Percentiles rank a stretch among this genome's conserved stretches.
Evolutionary conservation across 2,888 invertebrate species (phyloP).

Genomic region (Aporophyla nigra): DNA sequence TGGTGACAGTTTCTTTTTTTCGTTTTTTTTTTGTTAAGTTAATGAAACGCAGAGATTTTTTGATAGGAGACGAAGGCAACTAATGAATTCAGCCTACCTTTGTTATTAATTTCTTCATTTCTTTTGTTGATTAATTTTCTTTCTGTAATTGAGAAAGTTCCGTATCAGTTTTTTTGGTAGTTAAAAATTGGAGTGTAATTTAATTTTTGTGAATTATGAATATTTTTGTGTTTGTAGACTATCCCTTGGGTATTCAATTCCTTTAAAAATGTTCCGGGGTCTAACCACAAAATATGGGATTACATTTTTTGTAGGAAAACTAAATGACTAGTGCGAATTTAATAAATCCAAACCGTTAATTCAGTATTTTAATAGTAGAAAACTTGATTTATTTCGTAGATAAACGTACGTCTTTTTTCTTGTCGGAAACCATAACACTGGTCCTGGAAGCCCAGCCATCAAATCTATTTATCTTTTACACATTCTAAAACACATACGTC

Average conservation of each 20-base stretch:
- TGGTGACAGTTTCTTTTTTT: slow-evolving; percentile 83
- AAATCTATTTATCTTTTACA: slow-evolving; percentile 8
- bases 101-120: slow-evolving; percentile 74
- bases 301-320: neutral
- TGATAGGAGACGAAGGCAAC: slow-evolving; percentile 79
- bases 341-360: neutral
- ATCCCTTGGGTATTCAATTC: neutral
- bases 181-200: slow-evolving; percentile 43
- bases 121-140: slow-evolving; percentile 63
- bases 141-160: slow-evolving; percentile 68
- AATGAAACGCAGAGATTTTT: slow-evolving; percentile 88
- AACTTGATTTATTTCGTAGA: neutral
- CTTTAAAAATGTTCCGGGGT: neutral
- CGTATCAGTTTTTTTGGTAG: slow-evolving; percentile 34
- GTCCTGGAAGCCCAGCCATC: neutral
- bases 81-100: slow-evolving; percentile 78
- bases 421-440: neutral
- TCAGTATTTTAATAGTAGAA: neutral
- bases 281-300: neutral
- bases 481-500: slow-evolving; percentile 48
- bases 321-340: neutral
- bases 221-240: neutral
- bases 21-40: slow-evolving; percentile 74
- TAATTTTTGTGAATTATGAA: slow-evolving; percentile 22
- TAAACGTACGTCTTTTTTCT: neutral